Evolutionary conservation across 2,888 invertebrate species (phyloP), one percentile per base, ranked within the genome.

Genomic region (Rhingia rostrata): DNA sequence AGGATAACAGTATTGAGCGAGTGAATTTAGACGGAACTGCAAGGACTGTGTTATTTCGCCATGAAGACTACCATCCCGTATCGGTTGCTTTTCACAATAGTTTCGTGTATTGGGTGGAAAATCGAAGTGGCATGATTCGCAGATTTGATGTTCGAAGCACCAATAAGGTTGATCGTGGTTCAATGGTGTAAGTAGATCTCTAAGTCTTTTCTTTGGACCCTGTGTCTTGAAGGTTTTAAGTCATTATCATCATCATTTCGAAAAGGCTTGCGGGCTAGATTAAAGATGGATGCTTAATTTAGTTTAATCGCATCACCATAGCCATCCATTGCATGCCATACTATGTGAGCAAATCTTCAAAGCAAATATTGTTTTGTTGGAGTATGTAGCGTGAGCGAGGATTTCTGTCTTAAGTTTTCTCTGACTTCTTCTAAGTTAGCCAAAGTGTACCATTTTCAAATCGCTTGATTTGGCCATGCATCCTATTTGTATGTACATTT

Each of bases 41-140:
- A 32, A 91, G 94, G 53, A 91, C 92, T 88, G 88, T 93, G 66
- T 90, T 95, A 45, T 92, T 93, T 67, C 90, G 91, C 32, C 89
- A 91, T 53, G 91, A 92, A 9, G 89, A 94, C 70, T 92, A 93
- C 66, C 94, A 94, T 90, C 96, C 96, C 0, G 95, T 94, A 90
- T 95, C 96, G 0, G 92, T 96, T 60, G 94, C 94, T 7, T 92
- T 94, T 70, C 92, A 93, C 88, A 93, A 94, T 85, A 93, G 93
- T 47, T 92, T 92, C 66, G 91, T 96, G 45, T 93, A 94, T 88
- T 96, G 95, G 94, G 94, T 94, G 86, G 96, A 96, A 91, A 94
- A 94, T 90, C 93, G 93, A 86, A 93, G 94, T 88, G 95, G 95
- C 72, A 92, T 92, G 3, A 92, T 94, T 0, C 92, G 93, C 87